phyloP scores from a whole-genome alignment of 2,113 vertebrate genomes.

The Cephalopterus ornatus region DNA sequence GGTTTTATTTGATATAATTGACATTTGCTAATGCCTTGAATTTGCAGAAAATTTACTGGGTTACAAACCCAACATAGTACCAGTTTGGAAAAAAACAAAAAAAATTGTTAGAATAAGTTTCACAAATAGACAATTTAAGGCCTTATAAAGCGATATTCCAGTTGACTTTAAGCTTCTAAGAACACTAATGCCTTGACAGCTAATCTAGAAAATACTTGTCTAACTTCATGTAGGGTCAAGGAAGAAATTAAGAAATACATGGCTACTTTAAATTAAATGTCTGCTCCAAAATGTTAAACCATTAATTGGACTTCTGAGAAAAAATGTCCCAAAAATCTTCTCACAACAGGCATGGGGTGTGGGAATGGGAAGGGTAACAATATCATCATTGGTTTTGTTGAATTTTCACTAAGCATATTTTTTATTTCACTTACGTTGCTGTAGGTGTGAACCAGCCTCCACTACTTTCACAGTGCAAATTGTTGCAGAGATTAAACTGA shows the following conservation, averaged over 20 bases:
- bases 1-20: neutral
- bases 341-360: neutral
- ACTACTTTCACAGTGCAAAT: neutral
- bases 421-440: neutral
- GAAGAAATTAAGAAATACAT: neutral
- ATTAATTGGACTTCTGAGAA: neutral
- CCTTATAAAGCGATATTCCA: neutral
- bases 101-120: neutral
- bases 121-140: neutral
- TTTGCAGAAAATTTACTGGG: slow-evolving; percentile 5
- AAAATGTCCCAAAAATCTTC: neutral
- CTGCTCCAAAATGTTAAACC: neutral
- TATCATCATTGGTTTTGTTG: neutral
- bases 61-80: neutral
- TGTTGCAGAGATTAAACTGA: neutral
- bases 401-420: neutral
- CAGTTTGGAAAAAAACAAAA: slow-evolving; percentile 17
- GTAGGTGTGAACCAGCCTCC: neutral
- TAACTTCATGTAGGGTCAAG: neutral
- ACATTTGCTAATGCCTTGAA: neutral
- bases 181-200: neutral
- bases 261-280: slow-evolving; percentile 7
- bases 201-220: neutral
- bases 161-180: neutral
- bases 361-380: neutral